Evolutionary conservation across 2,113 vertebrate genomes (phyloP).

Genomic region (Sceloporus tristichus): DNA sequence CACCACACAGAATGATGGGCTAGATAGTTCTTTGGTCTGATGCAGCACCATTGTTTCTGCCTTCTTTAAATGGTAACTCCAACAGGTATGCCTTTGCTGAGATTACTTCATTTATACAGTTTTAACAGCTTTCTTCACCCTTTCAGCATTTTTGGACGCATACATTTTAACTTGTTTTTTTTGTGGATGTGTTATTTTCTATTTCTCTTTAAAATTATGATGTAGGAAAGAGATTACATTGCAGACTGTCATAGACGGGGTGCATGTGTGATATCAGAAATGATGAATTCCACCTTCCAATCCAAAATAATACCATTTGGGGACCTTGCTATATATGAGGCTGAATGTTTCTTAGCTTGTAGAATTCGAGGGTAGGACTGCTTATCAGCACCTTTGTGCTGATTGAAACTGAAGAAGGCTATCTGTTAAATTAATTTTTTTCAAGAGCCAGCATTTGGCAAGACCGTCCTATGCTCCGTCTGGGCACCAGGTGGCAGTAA

Average conservation of each 20-base stretch:
- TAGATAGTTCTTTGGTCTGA: neutral
- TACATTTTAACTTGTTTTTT: neutral
- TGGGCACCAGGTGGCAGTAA: slow-evolving; percentile 23
- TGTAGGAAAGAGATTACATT: neutral
- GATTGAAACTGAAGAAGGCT: neutral
- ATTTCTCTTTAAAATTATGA: neutral
- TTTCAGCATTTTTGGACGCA: neutral
- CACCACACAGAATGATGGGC: neutral
- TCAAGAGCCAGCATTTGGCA: neutral
- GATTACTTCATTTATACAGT: neutral
- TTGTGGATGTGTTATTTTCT: neutral
- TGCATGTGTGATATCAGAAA: neutral
- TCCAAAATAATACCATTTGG: neutral
- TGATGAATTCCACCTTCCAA: neutral
- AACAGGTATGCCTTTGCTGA: neutral
- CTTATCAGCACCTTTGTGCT: neutral
- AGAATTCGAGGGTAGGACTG: neutral
- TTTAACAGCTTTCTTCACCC: neutral
- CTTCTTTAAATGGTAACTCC: neutral
- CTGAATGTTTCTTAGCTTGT: too few relatives aligned
- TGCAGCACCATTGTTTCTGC: neutral
- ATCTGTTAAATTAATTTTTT: rapidly evolving
- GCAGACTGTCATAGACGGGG: neutral
- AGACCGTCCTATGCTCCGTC: too few relatives aligned
- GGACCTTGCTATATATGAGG: neutral